phyloP scores from a whole-genome alignment of 2,113 vertebrate species.

The Lepisosteus oculatus region DNA sequence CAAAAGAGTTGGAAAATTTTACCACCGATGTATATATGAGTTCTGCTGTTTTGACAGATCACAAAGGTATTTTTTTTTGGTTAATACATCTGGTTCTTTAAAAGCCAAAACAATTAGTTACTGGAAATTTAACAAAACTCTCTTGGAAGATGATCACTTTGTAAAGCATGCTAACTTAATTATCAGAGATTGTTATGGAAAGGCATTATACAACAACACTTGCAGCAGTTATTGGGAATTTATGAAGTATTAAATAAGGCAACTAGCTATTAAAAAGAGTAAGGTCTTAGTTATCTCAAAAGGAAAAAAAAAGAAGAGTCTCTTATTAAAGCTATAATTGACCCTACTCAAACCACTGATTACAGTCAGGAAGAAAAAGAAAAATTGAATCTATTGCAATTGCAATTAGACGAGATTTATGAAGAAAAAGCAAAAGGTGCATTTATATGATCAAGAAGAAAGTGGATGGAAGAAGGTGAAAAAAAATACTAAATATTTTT shows the following conservation, averaged over 20 bases:
- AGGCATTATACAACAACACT: background rate
- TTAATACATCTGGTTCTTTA: no score
- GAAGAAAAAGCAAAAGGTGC: no score
- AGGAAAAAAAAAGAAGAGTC: background rate
- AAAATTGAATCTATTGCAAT: background rate
- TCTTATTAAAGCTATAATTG: background rate
- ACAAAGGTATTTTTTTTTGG: no score
- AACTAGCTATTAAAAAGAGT: background rate
- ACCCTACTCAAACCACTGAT: background rate
- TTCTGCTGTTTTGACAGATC: no score
- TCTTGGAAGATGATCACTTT: background rate
- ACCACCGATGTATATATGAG: no score
- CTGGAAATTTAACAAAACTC: background rate
- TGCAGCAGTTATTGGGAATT: background rate
- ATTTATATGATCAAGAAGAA: background rate
- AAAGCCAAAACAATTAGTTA: no score
- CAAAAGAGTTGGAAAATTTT: no score
- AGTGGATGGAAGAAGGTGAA: constrained; percentile 1
- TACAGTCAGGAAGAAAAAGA: background rate
- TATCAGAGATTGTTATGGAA: background rate
- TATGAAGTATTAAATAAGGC: constrained; percentile 8
- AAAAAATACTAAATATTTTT: constrained; percentile 18
- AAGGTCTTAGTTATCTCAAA: background rate
- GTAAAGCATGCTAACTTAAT: background rate
- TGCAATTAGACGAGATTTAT: background rate